These are phyloP conservation scores for Eupeodes luniger DNA, from an alignment of 2,888 invertebrate genomes.

Conservation along the genomic window DNA sequence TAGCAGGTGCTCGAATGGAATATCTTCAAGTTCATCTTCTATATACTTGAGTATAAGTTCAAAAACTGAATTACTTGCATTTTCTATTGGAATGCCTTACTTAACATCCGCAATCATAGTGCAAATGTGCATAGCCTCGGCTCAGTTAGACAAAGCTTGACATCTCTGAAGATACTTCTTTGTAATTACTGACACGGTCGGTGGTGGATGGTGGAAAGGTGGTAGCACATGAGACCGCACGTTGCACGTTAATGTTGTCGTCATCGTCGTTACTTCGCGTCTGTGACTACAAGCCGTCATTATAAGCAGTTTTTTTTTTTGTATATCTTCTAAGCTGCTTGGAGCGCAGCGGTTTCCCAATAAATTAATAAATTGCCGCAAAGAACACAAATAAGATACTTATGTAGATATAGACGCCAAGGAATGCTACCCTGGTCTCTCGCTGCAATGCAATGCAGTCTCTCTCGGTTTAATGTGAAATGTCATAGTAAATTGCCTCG, in stretches of 20 bases:
- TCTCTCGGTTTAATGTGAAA: constrained; percentile 53
- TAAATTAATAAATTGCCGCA: constrained; percentile 62
- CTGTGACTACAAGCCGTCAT: constrained; percentile 28
- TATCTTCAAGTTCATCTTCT: constrained; percentile 65
- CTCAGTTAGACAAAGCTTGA: constrained; percentile 26
- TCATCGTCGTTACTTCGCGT: constrained; percentile 37
- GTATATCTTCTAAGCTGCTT: not conserved
- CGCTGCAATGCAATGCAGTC: no score
- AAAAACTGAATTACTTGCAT: constrained; percentile 55
- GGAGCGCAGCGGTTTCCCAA: constrained; percentile 33
- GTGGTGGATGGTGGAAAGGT: not conserved
- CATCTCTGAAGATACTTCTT: constrained; percentile 51
- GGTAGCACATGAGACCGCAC: constrained; percentile 22
- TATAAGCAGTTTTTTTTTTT: constrained; percentile 2
- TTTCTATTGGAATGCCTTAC: constrained; percentile 60
- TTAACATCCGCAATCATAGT: constrained; percentile 61
- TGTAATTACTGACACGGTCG: constrained; percentile 24
- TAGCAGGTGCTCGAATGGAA: not conserved
- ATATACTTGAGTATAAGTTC: not conserved
- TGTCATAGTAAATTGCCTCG: constrained; percentile 72
- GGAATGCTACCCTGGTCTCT: constrained; percentile 40
- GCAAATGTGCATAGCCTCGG: not conserved
- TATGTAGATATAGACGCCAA: constrained; percentile 9
- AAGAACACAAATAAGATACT: constrained; percentile 22
- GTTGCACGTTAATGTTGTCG: constrained; percentile 34